These are phyloP conservation scores for Grus americana DNA, from an alignment of 2,113 vertebrate genomes.

Conservation along the genomic window DNA sequence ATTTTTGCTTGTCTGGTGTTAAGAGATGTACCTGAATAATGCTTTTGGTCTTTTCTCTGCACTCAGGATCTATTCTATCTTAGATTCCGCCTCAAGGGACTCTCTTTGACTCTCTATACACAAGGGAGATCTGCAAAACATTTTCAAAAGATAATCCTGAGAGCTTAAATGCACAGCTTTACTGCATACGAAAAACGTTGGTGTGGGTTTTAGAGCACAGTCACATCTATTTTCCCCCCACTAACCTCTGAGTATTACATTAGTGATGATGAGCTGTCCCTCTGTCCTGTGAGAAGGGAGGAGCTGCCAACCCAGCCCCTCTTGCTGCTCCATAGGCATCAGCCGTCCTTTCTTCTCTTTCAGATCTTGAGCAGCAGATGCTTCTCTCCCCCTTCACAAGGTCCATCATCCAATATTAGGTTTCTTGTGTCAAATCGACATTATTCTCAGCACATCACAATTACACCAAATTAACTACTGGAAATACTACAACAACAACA, in stretches of 20 bases:
- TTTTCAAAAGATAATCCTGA: not conserved
- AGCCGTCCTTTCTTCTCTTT: not conserved
- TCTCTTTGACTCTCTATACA: not conserved
- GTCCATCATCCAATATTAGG: not conserved
- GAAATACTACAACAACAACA: not conserved
- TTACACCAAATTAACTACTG: not conserved
- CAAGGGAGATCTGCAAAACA: not conserved
- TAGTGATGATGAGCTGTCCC: not conserved
- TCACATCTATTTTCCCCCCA: not conserved
- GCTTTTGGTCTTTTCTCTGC: not conserved
- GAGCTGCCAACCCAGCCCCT: not conserved
- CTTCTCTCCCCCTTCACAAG: not conserved
- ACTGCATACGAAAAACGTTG: not conserved
- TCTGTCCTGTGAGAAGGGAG: not conserved
- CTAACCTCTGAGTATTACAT: not conserved
- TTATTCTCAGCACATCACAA: not conserved
- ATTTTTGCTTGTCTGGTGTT: not conserved
- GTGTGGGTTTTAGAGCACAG: not conserved
- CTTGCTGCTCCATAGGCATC: not conserved
- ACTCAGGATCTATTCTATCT: accelerated
- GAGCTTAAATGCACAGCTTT: not conserved
- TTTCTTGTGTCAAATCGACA: accelerated
- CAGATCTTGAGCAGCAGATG: not conserved
- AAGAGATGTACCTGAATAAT: not conserved
- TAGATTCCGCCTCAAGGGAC: not conserved